These are phyloP conservation scores for Parotia lawesii DNA, from an alignment of 2,113 vertebrate species.

Conservation along the genomic window DNA sequence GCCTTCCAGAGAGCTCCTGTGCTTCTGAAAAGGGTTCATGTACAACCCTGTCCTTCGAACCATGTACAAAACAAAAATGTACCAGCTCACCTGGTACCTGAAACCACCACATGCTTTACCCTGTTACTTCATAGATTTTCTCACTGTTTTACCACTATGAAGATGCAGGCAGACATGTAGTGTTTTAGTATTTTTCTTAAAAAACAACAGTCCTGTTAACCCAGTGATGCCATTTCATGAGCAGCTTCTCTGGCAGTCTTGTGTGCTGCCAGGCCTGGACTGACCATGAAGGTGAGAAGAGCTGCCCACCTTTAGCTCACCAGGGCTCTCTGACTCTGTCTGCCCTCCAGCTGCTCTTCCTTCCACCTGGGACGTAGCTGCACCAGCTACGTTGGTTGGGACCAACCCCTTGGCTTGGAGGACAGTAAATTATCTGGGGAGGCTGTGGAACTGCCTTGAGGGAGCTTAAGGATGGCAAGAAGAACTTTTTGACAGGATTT, in stretches of 20 bases:
- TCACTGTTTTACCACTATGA: not conserved
- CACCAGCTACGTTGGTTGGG: too few species aligned
- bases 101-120: not conserved
- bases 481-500: not conserved
- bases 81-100: not conserved
- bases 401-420: not conserved
- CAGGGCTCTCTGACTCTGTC: not conserved
- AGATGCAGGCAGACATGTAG: not conserved
- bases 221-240: not conserved
- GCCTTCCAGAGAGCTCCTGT: not conserved
- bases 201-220: not conserved
- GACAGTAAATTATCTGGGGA: not conserved
- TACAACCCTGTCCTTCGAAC: not conserved
- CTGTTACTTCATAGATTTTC: not conserved
- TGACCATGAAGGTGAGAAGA: rapidly evolving
- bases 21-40: not conserved
- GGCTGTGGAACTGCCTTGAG: not conserved
- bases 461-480: not conserved
- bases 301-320: not conserved
- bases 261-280: not conserved
- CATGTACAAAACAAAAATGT: rapidly evolving
- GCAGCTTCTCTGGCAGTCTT: not conserved
- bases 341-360: not conserved
- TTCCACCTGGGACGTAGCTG: rapidly evolving
- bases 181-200: not conserved